A percentile compares a stretch with the other conserved stretches of the same genome.
Conservation (phyloP, 37 sponge, comb jelly and placozoan genomes). For the Diacarnus erythraeanus region DNA sequence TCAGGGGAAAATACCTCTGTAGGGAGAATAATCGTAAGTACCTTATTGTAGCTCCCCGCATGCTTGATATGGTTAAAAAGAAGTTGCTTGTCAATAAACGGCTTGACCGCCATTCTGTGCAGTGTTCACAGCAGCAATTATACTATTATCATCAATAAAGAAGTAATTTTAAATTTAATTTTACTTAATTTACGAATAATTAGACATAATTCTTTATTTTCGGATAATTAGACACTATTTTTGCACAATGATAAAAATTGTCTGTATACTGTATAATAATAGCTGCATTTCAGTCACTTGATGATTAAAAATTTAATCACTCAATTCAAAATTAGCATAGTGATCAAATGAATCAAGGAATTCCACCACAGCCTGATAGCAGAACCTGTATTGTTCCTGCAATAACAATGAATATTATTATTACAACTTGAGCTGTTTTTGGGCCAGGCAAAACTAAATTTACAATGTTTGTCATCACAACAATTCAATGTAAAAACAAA, state of each 20-base stretch:
- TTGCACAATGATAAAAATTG: too few species aligned
- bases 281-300: too few species aligned
- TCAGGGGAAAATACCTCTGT: too few species aligned
- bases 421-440: neutral
- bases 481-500: neutral
- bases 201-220: too few species aligned
- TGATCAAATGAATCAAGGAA: conserved; percentile 84
- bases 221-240: too few species aligned
- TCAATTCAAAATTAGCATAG: conserved; percentile 75
- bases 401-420: neutral
- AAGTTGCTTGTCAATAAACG: neutral
- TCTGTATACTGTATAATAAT: too few species aligned
- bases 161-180: too few species aligned
- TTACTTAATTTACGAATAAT: too few species aligned
- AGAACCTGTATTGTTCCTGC: conserved; percentile 76
- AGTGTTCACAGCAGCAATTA: neutral
- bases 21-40: too few species aligned
- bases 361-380: conserved; percentile 70
- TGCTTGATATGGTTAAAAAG: neutral
- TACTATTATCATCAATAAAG: too few species aligned
- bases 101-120: neutral
- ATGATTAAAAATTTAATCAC: neutral
- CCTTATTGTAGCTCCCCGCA: neutral
- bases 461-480: too few species aligned
- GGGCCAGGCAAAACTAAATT: too few species aligned